Evolutionary conservation across 2,888 invertebrate species (phyloP).

Genomic region (Mycalesis mineus): DNA sequence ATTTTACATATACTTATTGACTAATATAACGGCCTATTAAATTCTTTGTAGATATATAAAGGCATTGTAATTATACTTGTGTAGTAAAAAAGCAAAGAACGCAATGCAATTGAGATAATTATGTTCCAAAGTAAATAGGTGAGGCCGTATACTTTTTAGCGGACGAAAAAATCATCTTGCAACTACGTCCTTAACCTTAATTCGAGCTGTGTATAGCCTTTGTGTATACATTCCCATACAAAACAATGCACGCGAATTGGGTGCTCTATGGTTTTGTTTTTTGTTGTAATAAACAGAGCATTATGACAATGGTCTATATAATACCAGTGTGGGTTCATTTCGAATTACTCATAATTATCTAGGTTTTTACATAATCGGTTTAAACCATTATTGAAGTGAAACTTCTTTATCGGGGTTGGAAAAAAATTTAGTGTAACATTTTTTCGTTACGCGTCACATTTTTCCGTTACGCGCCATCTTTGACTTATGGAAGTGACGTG

Average conservation of each 20-base stretch:
- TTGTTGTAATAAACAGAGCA: slow-evolving; percentile 19
- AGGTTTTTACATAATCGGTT: too few species aligned
- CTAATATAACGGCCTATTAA: neutral
- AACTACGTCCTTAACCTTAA: slow-evolving; percentile 57
- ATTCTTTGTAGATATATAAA: neutral
- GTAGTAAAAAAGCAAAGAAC: neutral
- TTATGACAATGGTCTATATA: neutral
- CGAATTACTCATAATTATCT: too few species aligned
- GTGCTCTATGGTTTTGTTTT: slow-evolving; percentile 21
- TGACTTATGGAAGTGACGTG: too few species aligned
- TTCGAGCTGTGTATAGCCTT: slow-evolving; percentile 33
- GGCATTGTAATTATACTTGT: too few species aligned
- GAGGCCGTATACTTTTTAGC: slow-evolving; percentile 9
- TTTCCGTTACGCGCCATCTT: too few species aligned
- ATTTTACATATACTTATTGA: too few species aligned
- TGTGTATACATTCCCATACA: slow-evolving; percentile 32
- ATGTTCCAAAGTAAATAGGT: slow-evolving; percentile 9
- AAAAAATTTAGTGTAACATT: too few species aligned
- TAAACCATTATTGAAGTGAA: too few species aligned
- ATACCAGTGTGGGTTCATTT: neutral
- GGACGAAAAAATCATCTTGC: slow-evolving; percentile 30
- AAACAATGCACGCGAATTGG: slow-evolving; percentile 41
- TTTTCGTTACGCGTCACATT: too few species aligned
- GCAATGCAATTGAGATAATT: slow-evolving; percentile 5
- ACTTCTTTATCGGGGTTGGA: too few species aligned